Evolutionary conservation across 2,797 vertebrate genomes (phyloP).

Genomic region (Discoglossus pictus): DNA sequence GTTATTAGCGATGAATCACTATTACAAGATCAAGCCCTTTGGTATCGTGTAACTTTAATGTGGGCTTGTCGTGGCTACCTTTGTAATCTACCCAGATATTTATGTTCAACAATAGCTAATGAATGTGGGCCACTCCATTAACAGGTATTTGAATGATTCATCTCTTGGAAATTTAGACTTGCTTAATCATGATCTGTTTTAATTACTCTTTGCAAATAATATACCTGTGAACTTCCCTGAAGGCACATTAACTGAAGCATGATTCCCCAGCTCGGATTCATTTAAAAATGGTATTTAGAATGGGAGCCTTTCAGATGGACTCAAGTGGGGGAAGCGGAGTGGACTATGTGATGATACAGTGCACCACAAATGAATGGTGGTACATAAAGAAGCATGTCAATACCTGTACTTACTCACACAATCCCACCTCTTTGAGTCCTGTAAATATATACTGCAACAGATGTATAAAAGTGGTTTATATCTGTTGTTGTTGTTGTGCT

Average conservation of each 20-base stretch:
- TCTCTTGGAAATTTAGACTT: not conserved
- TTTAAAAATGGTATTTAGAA: too few species aligned
- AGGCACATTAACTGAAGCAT: not conserved
- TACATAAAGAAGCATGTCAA: too few species aligned
- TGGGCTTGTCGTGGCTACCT: not conserved
- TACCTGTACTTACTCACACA: too few species aligned
- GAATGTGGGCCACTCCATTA: constrained; percentile 6
- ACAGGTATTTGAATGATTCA: constrained; percentile 33
- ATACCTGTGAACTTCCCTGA: not conserved
- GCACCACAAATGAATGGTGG: too few species aligned
- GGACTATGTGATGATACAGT: too few species aligned
- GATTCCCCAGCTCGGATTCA: not conserved
- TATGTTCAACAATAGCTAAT: not conserved
- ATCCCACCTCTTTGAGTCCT: too few species aligned
- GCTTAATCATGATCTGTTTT: constrained; percentile 19
- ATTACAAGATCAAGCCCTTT: not conserved
- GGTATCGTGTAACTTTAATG: not conserved
- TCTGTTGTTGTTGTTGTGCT: too few species aligned
- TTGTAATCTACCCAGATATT: not conserved
- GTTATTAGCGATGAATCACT: constrained; percentile 2
- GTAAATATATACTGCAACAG: too few species aligned
- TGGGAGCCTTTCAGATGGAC: too few species aligned
- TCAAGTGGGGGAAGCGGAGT: too few species aligned
- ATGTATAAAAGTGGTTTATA: too few species aligned
- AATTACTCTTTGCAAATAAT: not conserved